Evolutionary conservation across 2,113 vertebrate species (phyloP), one percentile per base, ranked within the genome.

Genomic region (Tachysurus fulvidraco): DNA sequence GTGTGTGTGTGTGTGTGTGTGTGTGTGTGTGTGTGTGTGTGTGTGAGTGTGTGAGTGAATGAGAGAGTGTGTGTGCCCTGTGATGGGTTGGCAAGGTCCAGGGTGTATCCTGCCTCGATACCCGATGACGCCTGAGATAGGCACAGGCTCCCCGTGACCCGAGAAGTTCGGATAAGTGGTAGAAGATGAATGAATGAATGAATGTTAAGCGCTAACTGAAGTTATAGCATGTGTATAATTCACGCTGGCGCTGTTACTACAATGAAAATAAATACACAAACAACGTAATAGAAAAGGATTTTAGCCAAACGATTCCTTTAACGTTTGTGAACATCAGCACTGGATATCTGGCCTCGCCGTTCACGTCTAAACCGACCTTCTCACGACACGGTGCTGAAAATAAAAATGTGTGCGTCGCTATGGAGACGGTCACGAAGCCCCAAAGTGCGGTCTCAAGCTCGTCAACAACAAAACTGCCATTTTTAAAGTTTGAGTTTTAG

Each of bases 391-490:
- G 85, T 81, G 65, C 82, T 60, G 73, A 69, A 77, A 82, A 86
- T 25, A 84, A 90, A 78, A 13, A 8, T 64, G 23, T 23, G 36
- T 57, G 11, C 10, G 81, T 88, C 65, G 50, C 82, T 85, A 76
- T 85, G 77, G 87, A 85, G 78, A 88, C 76, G 5, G 73, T 81
- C 76, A 46, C 0, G 60, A 65, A 86, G 82, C 57, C 57, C 67
- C 25, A 13, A 23, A 30, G n/a, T 52, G 83, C 77, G 23, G 9
- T 44, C 55, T 50, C 14, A 3, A 74, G 77, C 55, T 44, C 46
- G 3, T 5, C 50, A 16, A 86, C 41, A 76, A 82, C 84, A 86
- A 84, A 85, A 85, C 79, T 44, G 77, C 50, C 83, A 82, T 81
- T 88, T 83, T 71, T 73, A 28, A 59, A 88, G 57, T 64, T 60